Evolutionary conservation across 64 coral and sea anemone genomes (phyloP).

Genomic region (Orbicella faveolata): DNA sequence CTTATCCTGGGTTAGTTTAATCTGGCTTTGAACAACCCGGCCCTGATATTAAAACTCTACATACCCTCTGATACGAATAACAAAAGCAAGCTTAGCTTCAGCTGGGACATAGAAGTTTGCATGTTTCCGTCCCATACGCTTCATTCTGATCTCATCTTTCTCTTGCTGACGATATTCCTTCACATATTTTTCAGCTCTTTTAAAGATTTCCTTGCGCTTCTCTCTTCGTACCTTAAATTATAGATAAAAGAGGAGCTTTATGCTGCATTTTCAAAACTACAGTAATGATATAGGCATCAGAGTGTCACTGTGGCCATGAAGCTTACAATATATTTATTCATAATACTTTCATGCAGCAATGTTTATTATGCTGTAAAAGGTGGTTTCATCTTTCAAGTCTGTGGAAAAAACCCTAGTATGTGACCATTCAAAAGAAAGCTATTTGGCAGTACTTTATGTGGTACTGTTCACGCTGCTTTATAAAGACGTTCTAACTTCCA

Average conservation of each 20-base stretch:
- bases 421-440: too few relatives aligned
- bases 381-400: too few relatives aligned
- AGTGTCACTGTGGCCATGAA: too few relatives aligned
- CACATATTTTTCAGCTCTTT: conserved; percentile 94
- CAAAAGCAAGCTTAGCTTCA: conserved; percentile 93
- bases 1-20: too few relatives aligned
- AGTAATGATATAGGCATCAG: background rate
- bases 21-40: too few relatives aligned
- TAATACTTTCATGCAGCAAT: too few relatives aligned
- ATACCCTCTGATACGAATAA: conserved; percentile 96
- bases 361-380: too few relatives aligned
- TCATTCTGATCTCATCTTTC: conserved; percentile 83
- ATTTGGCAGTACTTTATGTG: too few relatives aligned
- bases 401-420: too few relatives aligned
- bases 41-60: background rate
- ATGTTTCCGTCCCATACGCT: conserved; percentile 78
- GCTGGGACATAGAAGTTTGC: conserved; percentile 97
- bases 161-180: conserved; percentile 94
- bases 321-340: too few relatives aligned
- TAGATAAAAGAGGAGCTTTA: background rate
- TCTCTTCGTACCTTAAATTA: conserved; percentile 46
- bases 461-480: too few relatives aligned
- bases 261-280: background rate
- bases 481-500: too few relatives aligned
- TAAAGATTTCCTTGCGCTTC: conserved; percentile 97